A percentile compares a stretch with the other conserved stretches of the same genome.
These are phyloP conservation scores for Arizona elegans DNA, from an alignment of 2,113 vertebrate species.

Conservation along the genomic window DNA sequence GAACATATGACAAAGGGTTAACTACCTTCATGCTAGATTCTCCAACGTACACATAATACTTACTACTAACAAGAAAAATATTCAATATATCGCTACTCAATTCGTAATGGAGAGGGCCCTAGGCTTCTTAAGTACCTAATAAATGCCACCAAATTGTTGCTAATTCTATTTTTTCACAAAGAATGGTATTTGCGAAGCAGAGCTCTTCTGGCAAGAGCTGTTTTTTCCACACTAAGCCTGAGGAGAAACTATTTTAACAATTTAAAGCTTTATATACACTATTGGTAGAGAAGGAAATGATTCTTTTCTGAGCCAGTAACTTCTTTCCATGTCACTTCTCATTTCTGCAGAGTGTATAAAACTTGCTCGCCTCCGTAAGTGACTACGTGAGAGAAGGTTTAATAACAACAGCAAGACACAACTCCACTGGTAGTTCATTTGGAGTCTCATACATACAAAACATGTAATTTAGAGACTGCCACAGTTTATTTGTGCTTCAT, in stretches of 20 bases:
- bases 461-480: conserved; percentile 32
- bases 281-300: neutral
- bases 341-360: conserved; percentile 49
- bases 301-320: conserved; percentile 35
- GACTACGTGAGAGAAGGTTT: conserved; percentile 33
- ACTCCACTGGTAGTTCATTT: conserved; percentile 37
- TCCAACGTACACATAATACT: neutral
- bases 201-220: neutral
- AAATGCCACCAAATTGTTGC: conserved; percentile 19
- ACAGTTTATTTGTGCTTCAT: conserved; percentile 19
- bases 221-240: neutral
- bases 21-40: conserved; percentile 5
- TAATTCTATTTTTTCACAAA: conserved; percentile 5
- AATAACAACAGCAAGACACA: conserved; percentile 42
- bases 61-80: neutral
- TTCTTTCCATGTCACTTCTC: conserved; percentile 40
- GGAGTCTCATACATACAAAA: conserved; percentile 36
- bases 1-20: neutral
- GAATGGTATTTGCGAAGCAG: neutral
- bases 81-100: conserved; percentile 27
- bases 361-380: conserved; percentile 43
- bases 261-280: neutral
- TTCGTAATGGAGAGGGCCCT: neutral
- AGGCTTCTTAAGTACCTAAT: conserved; percentile 12
- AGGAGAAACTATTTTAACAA: neutral